Evolutionary conservation across 2,113 vertebrate species (phyloP).

Genomic region (Miniopterus natalensis): DNA sequence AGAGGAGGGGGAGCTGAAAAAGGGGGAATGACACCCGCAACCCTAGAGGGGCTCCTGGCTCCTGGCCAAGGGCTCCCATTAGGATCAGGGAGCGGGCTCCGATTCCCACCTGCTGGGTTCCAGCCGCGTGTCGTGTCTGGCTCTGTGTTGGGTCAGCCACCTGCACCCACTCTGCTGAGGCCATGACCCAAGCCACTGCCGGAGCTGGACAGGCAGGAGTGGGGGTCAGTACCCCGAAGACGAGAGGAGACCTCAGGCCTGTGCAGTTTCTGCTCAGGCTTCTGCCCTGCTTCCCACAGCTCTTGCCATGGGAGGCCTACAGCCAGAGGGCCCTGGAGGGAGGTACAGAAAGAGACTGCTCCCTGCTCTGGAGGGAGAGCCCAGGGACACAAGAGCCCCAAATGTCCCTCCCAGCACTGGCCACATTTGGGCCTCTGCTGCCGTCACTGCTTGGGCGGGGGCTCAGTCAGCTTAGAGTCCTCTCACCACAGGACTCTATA

Average conservation of each 20-base stretch:
- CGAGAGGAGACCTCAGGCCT: neutral
- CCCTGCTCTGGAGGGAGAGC: neutral
- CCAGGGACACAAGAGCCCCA: neutral
- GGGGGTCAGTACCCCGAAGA: neutral
- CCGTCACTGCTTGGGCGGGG: too few species aligned
- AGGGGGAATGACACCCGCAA: neutral
- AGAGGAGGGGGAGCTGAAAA: neutral
- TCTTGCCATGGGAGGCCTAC: neutral
- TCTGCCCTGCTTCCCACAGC: neutral
- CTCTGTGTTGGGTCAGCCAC: too few species aligned
- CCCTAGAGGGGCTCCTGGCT: neutral
- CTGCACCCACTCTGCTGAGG: neutral
- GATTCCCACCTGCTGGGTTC: neutral
- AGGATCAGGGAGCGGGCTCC: neutral
- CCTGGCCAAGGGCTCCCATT: neutral
- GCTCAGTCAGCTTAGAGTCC: neutral
- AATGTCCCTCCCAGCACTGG: neutral
- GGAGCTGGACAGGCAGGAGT: neutral
- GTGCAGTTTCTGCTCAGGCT: neutral
- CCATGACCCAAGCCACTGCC: too few species aligned
- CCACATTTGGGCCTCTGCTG: rapidly evolving
- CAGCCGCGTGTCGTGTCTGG: rapidly evolving
- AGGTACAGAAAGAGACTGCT: neutral
- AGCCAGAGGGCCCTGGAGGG: neutral
- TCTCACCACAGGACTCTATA: rapidly evolving